Evolutionary conservation across 2,888 invertebrate species (phyloP).

Genomic region (Escarpia spicata): DNA sequence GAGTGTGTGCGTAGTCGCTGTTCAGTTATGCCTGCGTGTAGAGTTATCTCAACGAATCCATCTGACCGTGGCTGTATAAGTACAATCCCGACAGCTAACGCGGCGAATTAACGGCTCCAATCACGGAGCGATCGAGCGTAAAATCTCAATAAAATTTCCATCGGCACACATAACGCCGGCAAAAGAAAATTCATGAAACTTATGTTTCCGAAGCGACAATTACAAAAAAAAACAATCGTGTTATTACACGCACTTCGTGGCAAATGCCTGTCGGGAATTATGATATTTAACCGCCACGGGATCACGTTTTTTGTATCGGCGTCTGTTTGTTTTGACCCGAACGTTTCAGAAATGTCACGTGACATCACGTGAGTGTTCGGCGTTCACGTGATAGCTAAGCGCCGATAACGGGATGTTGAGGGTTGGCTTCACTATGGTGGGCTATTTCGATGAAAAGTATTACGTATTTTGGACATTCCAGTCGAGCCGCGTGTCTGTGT

Average conservation of each 20-base stretch:
- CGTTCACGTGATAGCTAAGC: background rate
- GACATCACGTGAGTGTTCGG: background rate
- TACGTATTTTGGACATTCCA: slow-evolving; percentile 16
- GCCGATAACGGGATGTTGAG: slow-evolving; percentile 12
- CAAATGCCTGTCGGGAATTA: background rate
- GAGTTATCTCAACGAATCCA: slow-evolving; percentile 10
- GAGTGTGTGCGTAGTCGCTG: background rate
- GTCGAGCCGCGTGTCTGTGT: slow-evolving; percentile 1
- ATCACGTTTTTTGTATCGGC: background rate
- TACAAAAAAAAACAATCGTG: background rate
- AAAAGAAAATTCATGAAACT: background rate
- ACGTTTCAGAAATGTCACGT: background rate
- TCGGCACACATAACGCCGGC: background rate
- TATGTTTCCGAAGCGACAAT: background rate
- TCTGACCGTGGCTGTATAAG: background rate
- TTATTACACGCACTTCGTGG: background rate
- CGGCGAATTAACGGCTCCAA: slow-evolving; percentile 4
- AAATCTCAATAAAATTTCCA: background rate
- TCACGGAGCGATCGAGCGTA: background rate
- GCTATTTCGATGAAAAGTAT: slow-evolving; percentile 13
- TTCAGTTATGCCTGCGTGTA: background rate
- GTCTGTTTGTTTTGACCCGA: background rate
- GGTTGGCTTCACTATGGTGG: background rate
- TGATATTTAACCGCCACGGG: background rate
- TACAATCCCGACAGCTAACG: background rate